Evolutionary conservation across 2,113 vertebrate genomes (phyloP).

Genomic region (Hemichromis elongatus): DNA sequence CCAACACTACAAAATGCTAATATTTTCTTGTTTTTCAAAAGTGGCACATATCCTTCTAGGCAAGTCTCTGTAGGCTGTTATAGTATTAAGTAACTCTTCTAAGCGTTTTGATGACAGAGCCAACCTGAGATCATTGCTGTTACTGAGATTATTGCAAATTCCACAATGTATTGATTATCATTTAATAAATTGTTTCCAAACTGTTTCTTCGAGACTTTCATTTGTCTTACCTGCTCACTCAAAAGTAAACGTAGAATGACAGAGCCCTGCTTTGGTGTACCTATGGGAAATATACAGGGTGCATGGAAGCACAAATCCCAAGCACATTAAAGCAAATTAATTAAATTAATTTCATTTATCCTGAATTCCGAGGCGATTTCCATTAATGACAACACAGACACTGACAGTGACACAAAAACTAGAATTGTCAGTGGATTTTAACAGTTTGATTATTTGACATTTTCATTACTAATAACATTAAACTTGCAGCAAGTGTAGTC

Average conservation of each 20-base stretch:
- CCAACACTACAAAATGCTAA: neutral
- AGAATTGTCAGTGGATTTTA: neutral
- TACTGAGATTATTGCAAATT: neutral
- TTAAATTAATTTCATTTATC: neutral
- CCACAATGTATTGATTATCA: neutral
- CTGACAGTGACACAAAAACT: neutral
- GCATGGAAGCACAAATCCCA: neutral
- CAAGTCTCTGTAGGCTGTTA: neutral
- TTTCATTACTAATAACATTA: neutral
- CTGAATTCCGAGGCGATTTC: neutral
- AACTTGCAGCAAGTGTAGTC: neutral
- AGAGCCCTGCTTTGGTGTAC: neutral
- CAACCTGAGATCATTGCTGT: neutral
- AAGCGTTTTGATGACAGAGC: neutral
- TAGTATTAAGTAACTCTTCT: neutral
- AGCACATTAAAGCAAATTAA: neutral
- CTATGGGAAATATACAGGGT: neutral
- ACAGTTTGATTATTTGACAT: neutral
- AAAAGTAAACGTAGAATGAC: neutral
- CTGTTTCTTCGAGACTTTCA: neutral
- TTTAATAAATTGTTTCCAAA: slow-evolving; percentile 8
- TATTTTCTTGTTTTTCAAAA: neutral
- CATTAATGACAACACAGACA: neutral
- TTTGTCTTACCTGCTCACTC: neutral
- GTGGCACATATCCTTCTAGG: neutral